A percentile compares a stretch with the other conserved stretches of the same genome.
These are phyloP conservation scores for Lasioglossum villosulum DNA, from an alignment of 2,888 invertebrate species.

Conservation along the genomic window DNA sequence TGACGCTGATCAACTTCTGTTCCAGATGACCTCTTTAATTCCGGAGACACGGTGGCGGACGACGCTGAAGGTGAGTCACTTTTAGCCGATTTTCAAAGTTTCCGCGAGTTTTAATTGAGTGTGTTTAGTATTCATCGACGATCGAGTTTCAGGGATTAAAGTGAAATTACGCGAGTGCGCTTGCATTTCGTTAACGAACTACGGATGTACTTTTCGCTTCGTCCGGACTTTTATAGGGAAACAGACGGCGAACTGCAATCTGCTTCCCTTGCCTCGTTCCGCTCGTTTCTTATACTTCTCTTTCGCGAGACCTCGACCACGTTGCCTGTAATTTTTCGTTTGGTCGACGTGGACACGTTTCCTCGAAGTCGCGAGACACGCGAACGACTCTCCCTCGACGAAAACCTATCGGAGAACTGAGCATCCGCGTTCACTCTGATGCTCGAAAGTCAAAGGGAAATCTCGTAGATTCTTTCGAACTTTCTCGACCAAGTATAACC, in stretches of 20 bases:
- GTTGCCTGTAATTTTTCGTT: background rate
- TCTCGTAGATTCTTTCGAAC: background rate
- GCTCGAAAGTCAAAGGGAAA: background rate
- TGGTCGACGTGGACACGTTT: background rate
- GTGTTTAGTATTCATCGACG: slow-evolving; percentile 75
- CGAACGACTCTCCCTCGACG: too few relatives aligned
- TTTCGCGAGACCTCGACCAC: background rate
- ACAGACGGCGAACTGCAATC: background rate
- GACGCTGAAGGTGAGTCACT: slow-evolving; percentile 77
- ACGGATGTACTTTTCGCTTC: slow-evolving; percentile 32
- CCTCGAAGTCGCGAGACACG: background rate
- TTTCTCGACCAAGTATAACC: background rate
- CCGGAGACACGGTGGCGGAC: slow-evolving; percentile 69
- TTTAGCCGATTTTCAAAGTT: slow-evolving; percentile 66
- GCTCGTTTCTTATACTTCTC: background rate
- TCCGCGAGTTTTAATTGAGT: slow-evolving; percentile 65
- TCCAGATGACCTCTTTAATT: slow-evolving; percentile 80
- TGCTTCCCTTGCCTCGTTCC: background rate
- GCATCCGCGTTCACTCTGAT: background rate
- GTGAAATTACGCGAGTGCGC: slow-evolving; percentile 67
- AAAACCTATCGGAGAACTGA: background rate
- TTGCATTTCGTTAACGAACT: slow-evolving; percentile 55
- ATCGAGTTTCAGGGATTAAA: slow-evolving; percentile 73
- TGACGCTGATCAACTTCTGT: slow-evolving; percentile 65
- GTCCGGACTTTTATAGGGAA: slow-evolving; percentile 22